Conservation (phyloP, 2,888 invertebrate genomes). For the Tetanocera ferruginea region DNA sequence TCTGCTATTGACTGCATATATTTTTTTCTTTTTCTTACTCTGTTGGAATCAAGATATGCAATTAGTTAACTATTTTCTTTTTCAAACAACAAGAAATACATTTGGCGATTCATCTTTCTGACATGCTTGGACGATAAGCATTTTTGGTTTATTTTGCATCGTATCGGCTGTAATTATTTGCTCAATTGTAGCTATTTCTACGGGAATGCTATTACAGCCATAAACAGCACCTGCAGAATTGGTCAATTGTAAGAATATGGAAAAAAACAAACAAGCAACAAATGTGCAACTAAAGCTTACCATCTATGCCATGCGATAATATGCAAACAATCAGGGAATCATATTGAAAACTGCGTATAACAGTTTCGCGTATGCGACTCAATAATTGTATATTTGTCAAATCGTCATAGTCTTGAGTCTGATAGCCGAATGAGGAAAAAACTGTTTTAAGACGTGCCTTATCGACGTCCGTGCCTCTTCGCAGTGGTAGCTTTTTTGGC, state of each 20-base stretch:
- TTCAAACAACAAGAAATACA: background rate
- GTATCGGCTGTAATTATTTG: conserved; percentile 69
- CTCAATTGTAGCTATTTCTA: conserved; percentile 70
- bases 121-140: conserved; percentile 74
- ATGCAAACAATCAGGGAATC: conserved; percentile 67
- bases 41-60: conserved; percentile 18
- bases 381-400: conserved; percentile 59
- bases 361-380: conserved; percentile 55
- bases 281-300: conserved; percentile 43
- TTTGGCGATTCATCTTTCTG: conserved; percentile 66
- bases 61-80: background rate
- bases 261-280: background rate
- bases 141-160: conserved; percentile 72
- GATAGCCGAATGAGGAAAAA: conserved; percentile 62
- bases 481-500: conserved; percentile 43
- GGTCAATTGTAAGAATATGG: background rate
- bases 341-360: conserved; percentile 55
- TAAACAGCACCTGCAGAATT: conserved; percentile 68
- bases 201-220: conserved; percentile 71
- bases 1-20: background rate
- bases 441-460: conserved; percentile 52
- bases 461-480: conserved; percentile 64
- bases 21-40: background rate
- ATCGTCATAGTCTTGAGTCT: conserved; percentile 53
- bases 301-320: conserved; percentile 66